phyloP scores from a whole-genome alignment of 2,113 vertebrate species.

The Pelobates fuscus region DNA sequence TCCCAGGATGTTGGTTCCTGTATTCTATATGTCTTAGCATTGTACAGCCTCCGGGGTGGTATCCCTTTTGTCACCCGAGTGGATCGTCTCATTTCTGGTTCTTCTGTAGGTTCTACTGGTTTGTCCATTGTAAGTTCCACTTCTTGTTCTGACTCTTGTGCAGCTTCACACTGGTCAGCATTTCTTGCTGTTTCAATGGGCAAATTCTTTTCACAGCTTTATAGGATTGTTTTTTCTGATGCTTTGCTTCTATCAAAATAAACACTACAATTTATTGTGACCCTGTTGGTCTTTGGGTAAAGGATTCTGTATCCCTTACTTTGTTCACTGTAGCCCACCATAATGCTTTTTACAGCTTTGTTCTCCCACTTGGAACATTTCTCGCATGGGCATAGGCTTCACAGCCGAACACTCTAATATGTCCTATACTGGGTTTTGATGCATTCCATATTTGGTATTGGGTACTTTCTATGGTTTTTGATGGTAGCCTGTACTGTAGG shows the following conservation, averaged over 20 bases:
- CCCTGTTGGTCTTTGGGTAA: too few relatives aligned
- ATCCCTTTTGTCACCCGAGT: not conserved
- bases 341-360: not conserved
- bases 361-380: too few relatives aligned
- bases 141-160: not conserved
- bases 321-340: too few relatives aligned
- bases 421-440: too few relatives aligned
- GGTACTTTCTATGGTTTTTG: too few relatives aligned
- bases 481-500: too few relatives aligned
- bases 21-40: not conserved
- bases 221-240: not conserved
- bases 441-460: too few relatives aligned
- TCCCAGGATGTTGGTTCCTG: not conserved
- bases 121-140: too few relatives aligned
- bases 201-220: not conserved
- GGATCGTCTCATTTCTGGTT: not conserved
- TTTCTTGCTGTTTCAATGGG: constrained; percentile 5
- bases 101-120: not conserved
- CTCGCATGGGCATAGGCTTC: too few relatives aligned
- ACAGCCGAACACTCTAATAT: too few relatives aligned
- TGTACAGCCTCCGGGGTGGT: not conserved
- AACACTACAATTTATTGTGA: not conserved
- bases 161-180: not conserved
- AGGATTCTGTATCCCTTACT: too few relatives aligned
- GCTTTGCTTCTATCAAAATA: not conserved